phyloP scores from a whole-genome alignment of 2,888 invertebrate genomes.

The Aporophyla nigra region DNA sequence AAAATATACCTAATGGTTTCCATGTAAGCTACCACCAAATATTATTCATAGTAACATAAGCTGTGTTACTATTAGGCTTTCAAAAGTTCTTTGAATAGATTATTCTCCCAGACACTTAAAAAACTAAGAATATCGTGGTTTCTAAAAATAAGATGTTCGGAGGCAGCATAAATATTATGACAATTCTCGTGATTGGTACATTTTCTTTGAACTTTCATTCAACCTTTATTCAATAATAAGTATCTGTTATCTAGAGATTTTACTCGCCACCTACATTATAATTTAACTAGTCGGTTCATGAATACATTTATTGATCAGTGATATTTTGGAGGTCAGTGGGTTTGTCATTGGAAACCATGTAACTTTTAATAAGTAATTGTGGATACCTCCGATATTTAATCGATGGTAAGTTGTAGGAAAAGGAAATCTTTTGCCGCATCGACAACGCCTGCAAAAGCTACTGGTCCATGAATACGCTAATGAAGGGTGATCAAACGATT shows the following conservation, averaged over 20 bases:
- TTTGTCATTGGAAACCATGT: conserved; percentile 9
- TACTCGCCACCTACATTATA: neutral
- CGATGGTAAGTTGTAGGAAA: neutral
- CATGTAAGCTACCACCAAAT: neutral
- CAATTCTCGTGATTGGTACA: neutral
- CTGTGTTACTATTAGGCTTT: neutral
- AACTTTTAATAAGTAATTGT: conserved; percentile 23
- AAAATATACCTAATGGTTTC: neutral
- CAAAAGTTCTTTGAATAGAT: neutral
- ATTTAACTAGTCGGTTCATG: conserved; percentile 9
- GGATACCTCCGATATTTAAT: neutral
- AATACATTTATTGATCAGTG: conserved; percentile 20
- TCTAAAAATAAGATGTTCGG: neutral
- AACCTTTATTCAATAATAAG: neutral
- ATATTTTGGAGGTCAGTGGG: conserved; percentile 30
- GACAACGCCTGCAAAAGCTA: too few relatives aligned
- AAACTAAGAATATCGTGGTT: neutral
- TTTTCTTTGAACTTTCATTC: neutral
- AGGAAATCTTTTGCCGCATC: too few relatives aligned
- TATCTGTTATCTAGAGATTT: neutral
- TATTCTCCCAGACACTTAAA: neutral
- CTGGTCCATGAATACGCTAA: too few relatives aligned
- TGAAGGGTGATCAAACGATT: too few relatives aligned
- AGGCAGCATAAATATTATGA: conserved; percentile 2
- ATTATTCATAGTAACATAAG: too few relatives aligned